Percentiles rank a stretch among this genome's conserved stretches.
These are phyloP conservation scores for Daktulosphaira vitifoliae DNA, from an alignment of 1,140 invertebrate species.

Conservation along the genomic window DNA sequence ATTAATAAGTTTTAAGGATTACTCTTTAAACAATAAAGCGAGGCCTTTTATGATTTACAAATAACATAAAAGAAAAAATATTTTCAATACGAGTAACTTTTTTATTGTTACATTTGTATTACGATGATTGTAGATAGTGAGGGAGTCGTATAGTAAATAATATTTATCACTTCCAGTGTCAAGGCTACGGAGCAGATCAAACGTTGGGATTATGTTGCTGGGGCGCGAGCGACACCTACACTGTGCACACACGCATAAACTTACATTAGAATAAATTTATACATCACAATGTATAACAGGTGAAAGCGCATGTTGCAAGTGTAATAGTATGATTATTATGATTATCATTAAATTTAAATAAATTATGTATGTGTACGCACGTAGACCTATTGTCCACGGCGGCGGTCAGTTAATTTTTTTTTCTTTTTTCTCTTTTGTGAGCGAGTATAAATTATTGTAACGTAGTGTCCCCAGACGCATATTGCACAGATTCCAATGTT, in stretches of 20 bases:
- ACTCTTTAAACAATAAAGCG: too few relatives aligned
- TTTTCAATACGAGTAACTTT: too few relatives aligned
- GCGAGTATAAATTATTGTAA: slow-evolving; percentile 12
- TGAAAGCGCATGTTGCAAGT: slow-evolving; percentile 11
- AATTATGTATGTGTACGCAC: slow-evolving; percentile 21
- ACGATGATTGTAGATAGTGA: too few relatives aligned
- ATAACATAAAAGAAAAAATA: too few relatives aligned
- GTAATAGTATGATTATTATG: background rate
- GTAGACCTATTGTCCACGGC: slow-evolving; percentile 18
- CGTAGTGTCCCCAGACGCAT: slow-evolving; percentile 1
- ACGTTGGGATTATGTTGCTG: background rate
- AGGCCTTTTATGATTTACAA: too few relatives aligned
- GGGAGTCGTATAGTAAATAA: background rate
- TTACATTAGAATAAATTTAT: too few relatives aligned
- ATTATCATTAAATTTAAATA: slow-evolving; percentile 18
- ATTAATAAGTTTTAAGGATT: too few relatives aligned
- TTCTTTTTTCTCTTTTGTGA: background rate
- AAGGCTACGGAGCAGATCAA: background rate
- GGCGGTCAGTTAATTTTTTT: background rate
- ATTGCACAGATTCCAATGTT: background rate
- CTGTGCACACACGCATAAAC: background rate
- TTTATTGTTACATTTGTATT: too few relatives aligned
- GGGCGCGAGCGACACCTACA: slow-evolving; percentile 24
- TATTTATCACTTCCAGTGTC: slow-evolving; percentile 9
- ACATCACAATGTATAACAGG: background rate